Evolutionary conservation across 2,113 vertebrate genomes (phyloP).

Genomic region (Oreochromis spilurus): DNA sequence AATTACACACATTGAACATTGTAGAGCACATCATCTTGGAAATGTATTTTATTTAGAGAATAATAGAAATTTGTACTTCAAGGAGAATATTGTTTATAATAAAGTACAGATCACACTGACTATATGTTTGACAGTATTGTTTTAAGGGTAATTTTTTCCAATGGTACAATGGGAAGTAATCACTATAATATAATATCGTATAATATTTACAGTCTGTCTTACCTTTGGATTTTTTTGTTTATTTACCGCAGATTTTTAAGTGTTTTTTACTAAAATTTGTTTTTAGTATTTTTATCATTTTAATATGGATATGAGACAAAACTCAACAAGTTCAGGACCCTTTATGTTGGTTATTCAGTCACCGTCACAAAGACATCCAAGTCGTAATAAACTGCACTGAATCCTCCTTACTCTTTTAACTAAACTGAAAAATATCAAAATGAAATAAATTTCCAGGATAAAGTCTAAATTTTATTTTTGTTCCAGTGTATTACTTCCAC

Average conservation of each 20-base stretch:
- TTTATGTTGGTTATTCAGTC: not conserved
- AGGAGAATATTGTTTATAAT: not conserved
- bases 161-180: not conserved
- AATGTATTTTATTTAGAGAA: not conserved
- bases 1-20: not conserved
- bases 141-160: not conserved
- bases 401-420: not conserved
- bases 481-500: not conserved
- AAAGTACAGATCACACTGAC: not conserved
- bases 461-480: not conserved
- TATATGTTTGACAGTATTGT: fast-evolving
- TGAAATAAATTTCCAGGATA: not conserved
- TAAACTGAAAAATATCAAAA: not conserved
- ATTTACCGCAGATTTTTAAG: not conserved
- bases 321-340: not conserved
- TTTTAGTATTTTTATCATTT: not conserved
- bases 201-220: not conserved
- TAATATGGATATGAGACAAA: not conserved
- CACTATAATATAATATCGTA: too few relatives aligned
- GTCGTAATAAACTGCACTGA: not conserved
- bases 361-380: not conserved
- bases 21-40: not conserved
- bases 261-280: not conserved
- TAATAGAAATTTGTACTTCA: not conserved
- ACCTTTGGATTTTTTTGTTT: not conserved